Conservation (phyloP, 1,140 invertebrate species). For the Venustaconcha ellipsiformis region DNA sequence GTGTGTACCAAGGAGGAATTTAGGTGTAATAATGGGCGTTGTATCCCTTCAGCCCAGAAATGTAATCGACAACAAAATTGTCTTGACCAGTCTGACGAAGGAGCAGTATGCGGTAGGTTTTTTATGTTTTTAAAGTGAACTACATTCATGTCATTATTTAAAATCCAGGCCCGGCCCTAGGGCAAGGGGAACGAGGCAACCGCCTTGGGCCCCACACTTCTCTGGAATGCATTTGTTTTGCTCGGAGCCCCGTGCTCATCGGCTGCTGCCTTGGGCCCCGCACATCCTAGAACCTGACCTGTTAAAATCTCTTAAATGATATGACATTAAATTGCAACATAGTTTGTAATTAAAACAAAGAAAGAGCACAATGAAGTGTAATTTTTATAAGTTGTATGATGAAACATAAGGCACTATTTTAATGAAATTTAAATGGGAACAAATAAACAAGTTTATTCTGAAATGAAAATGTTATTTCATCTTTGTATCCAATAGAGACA, state of each 20-base stretch:
- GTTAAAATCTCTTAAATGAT: not conserved
- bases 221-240: no score
- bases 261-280: no score
- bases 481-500: not conserved
- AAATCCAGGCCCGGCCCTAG: not conserved
- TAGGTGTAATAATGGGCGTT: constrained; percentile 68
- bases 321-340: not conserved
- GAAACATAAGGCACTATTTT: no score
- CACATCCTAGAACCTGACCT: no score
- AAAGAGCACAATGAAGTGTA: no score
- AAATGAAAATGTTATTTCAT: not conserved
- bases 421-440: not conserved
- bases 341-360: not conserved
- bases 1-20: constrained; percentile 48
- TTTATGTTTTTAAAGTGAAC: constrained; percentile 45
- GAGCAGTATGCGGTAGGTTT: constrained; percentile 53
- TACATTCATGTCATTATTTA: not conserved
- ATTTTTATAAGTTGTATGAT: no score
- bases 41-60: constrained; percentile 89
- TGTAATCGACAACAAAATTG: constrained; percentile 69
- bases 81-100: constrained; percentile 76
- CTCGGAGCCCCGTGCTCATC: no score
- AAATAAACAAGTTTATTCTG: not conserved
- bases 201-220: no score
- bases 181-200: no score